Conservation (phyloP, 2,888 invertebrate genomes). For the Nudaria mundana region DNA sequence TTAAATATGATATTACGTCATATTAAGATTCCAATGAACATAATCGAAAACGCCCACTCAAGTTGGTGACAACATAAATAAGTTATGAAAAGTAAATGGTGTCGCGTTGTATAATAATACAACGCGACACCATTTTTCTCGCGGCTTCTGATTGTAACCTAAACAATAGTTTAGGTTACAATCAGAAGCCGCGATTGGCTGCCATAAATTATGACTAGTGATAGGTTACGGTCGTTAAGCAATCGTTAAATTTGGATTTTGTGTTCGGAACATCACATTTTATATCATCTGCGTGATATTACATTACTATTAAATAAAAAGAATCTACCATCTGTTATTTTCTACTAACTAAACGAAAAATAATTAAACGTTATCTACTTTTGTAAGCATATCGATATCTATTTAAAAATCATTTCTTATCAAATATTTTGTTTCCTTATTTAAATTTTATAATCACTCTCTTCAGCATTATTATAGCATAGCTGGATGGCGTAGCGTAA, state of each 20-base stretch:
- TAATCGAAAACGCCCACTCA: conserved; percentile 14
- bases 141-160: conserved; percentile 47
- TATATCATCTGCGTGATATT: conserved; percentile 13
- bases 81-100: conserved; percentile 26
- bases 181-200: conserved; percentile 53
- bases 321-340: too few species aligned
- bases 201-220: conserved; percentile 61
- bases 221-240: conserved; percentile 56
- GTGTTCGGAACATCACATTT: conserved; percentile 29
- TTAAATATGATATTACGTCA: not conserved
- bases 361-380: too few species aligned
- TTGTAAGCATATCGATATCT: too few species aligned
- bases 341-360: too few species aligned
- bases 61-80: conserved; percentile 25
- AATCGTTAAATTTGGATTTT: conserved; percentile 64
- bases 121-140: too few species aligned
- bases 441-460: too few species aligned
- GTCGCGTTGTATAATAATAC: conserved; percentile 14
- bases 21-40: conserved; percentile 3
- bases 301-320: too few species aligned
- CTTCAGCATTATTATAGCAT: too few species aligned
- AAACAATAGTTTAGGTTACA: conserved; percentile 27
- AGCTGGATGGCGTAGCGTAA: conserved; percentile 6
- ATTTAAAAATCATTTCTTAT: not conserved
- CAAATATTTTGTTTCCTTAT: too few species aligned